Evolutionary conservation across 2,113 vertebrate species (phyloP), one percentile per base, ranked within the genome.

Genomic region (Pseudopodoces humilis): DNA sequence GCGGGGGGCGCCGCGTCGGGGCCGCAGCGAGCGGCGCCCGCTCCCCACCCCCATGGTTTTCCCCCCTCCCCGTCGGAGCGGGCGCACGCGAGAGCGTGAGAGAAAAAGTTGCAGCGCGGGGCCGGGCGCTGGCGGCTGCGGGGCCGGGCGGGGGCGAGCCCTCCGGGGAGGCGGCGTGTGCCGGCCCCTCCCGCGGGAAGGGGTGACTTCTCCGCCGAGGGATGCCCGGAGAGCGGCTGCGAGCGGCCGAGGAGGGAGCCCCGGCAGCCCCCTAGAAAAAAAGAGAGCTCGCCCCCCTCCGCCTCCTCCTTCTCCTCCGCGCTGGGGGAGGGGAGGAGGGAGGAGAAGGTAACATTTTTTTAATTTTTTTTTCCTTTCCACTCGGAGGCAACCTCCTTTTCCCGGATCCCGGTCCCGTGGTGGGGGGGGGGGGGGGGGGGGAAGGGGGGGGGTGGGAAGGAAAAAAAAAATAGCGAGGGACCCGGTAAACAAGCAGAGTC

Each of bases 91-190:
- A 50, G 81, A 85, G 92, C 87, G 92, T 90, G 82, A 90, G 92
- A 90, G 92, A 89, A 94, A 90, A 86, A 94, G 92, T 90, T 93
- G 82, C 13, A 86, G 91, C 94, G 67, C 50, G 69, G 87, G 56
- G 60, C 69, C 43, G 49, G 84, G 72, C 25, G n/a, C 70, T 30
- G 82, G 82, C 47, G 81, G 88, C 82, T 70, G 80, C 49, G 59
- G 65, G 60, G 47, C 62, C 53, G 59, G 82, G 58, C 22, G 31
- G 78, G 68, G 68, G 33, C 47, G 41, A 49, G 72, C 72, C 64
- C 87, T 47, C 43, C 31, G 63, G 39, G 58, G 58, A 52, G 68
- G 53, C 37, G 44, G 41, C n/a, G 62, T 25, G 79, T 37, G 63
- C 43, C 55, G 21, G 39, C 50, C 84, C 55, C 67, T 50, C 58